Evolutionary conservation across 2,888 invertebrate species (phyloP), one percentile per base, ranked within the genome.

Genomic region (Carpatolechia fugitivella): DNA sequence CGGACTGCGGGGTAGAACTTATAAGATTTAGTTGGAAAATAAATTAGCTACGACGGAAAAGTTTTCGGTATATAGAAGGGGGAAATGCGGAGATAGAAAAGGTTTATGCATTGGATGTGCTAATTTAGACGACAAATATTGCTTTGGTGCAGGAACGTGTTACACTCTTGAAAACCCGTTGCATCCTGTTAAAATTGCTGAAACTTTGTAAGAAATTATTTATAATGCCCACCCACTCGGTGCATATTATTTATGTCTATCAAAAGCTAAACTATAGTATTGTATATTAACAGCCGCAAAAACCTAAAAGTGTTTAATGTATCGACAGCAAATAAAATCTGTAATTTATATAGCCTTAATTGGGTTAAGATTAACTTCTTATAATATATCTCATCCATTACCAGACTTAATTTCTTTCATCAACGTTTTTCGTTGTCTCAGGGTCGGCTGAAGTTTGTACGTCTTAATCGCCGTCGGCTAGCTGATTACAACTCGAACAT

Each of bases 11-110:
- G 80, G 73, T 77, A 73, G 74, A 83, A 82, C 83, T 86, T 82
- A 84, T 83, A 85, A 86, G 85, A 88, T 87, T 88, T 84, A 80
- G 80, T 83, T 74, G 78, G 80, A 80, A 89, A 87, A 87, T 89
- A 89, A 88, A 89, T 88, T 86, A 87, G 76, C 78, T 80, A 74
- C 79, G 82, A 82, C 81, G 87, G 80, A 78, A 86, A 87, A 85
- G 73, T 88, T 89, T 85, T 83, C 69, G 77, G 82, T 82, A 82
- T 83, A 85, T 83, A 85, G 78, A 64, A 70, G 68, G 72, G 68
- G 72, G 60, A 59, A 59, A 6, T 24, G 44, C 10, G 13, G 8
- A 44, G 24, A 3, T 24, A 13, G 6, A 11, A 29, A n/a, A 13
- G 44, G 6, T 20, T 29, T 11, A n/a, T 13, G 20, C 7, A 13